Base-by-base conservation (phyloP, 2,797 vertebrate genomes). In the Eupleurogrammus muticus region DNA sequence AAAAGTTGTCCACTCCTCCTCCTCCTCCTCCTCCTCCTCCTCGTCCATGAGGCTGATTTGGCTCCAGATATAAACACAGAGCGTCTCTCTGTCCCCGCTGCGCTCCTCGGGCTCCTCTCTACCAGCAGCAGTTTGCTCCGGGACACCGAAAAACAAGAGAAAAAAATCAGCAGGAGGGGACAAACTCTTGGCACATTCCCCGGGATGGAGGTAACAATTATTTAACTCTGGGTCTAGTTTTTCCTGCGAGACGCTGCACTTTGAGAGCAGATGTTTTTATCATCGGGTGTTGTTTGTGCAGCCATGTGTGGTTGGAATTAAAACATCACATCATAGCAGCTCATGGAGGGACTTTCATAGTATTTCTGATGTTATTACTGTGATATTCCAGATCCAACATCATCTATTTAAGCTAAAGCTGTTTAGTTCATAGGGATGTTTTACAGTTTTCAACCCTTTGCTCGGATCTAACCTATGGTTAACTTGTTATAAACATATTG, bases 121-220 rank as follows among this genome's bases (percentile, higher is more conserved):
- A 59, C 40, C n/a, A 23, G 72, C 51, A 16, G n/a, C 69, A 68
- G 42, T 71, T 65, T 23, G 65, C 47, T 72, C 70, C 79, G 34
- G 40, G 53, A 67, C 36, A 32, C 69, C 9, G 62, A 67, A 19
- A 48, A 19, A 23, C 67, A 60, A 58, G 28, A 20, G 40, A 35
- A 10, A 6, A 10, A 19, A 14, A 36, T 3, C 28, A 42, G 24
- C 61, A 67, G 52, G 60, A 72, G 64, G 63, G 21, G 70, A 77
- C 46, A 63, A 68, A 70, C 65, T 75, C 4, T n/a, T 67, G 77
- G 73, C 76, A 3, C 58, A 50, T 60, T 77, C 66, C 60, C 56
- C 75, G 82, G 89, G 84, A 94, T 94, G 93, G 92, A 93, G 93
- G 93, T 87, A 87, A 72, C 51, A 54, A 35, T 66, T 61, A 21